These are phyloP conservation scores for Diplogasteroides magnus DNA, from an alignment of 1,140 invertebrate species.

Conservation along the genomic window DNA sequence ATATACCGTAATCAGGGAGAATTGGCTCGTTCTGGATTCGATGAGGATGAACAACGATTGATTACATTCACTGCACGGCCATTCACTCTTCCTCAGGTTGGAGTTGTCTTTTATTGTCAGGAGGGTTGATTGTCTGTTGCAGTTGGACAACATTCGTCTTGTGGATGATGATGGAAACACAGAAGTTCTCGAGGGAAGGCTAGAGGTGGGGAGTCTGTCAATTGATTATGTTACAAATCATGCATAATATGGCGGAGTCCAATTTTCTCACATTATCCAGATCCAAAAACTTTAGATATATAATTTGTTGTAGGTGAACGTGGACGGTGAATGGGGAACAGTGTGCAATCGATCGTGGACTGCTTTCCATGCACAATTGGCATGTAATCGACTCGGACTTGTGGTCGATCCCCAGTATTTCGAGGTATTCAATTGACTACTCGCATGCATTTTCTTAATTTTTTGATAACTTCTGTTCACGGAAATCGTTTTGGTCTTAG, in stretches of 20 bases:
- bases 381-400: conserved; percentile 88
- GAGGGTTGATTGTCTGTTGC: too few relatives aligned
- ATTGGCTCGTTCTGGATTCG: conserved; percentile 43
- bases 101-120: too few relatives aligned
- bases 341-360: conserved; percentile 95
- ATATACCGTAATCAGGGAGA: conserved; percentile 43
- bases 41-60: conserved; percentile 36
- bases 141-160: conserved; percentile 44
- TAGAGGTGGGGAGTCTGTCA: conserved; percentile 56
- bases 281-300: background rate
- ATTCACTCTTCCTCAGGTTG: conserved; percentile 34
- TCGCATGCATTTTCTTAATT: background rate
- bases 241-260: background rate
- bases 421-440: conserved; percentile 57
- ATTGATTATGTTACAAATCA: background rate
- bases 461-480: background rate
- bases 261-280: background rate
- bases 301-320: conserved; percentile 58
- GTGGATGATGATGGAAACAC: conserved; percentile 49
- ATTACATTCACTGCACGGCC: conserved; percentile 41
- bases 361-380: conserved; percentile 79
- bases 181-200: conserved; percentile 56
- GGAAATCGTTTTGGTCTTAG: background rate
- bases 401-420: conserved; percentile 87
- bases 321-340: conserved; percentile 82